Base-by-base conservation (phyloP, 2,113 vertebrate genomes). In the Semnopithecus entellus region DNA sequence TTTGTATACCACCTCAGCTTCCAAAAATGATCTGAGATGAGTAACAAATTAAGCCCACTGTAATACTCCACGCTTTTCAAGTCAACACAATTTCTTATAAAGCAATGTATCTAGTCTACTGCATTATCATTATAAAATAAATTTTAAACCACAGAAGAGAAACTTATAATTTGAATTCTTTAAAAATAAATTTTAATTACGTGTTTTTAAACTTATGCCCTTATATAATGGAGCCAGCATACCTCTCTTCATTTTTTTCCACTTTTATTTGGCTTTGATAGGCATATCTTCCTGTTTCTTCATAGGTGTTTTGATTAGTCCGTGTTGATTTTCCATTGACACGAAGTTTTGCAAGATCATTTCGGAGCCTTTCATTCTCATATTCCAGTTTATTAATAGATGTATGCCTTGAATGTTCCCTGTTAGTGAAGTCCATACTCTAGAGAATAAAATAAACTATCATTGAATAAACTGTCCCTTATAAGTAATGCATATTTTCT, bases 231-330 rank as follows among this genome's bases (percentile, higher is more conserved):
- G 83, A 95, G 84, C 30, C 38, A 81, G 93, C 96, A 48, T 98
- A 98, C 99, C 98, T 98, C 10, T 98, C 96, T 96, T 98, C 98
- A 83, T 95, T 96, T 96, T 94, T 95, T 92, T 97, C 97, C 81
- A 55, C 89, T 97, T 97, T 95, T 88, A 92, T 81, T 70, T 94
- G 76, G 55, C 45, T 76, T 92, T 97, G 97, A 86, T 83, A 96
- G 91, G 84, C 32, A 3, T 76, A 81, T 16, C 89, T 93, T 82
- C 79, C 92, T 64, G 16, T 85, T 97, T 98, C 97, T 68, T 95
- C 90, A 3, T 45, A 92, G n/a, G 50, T 45, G 48, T 96, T 97
- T 75, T 90, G 79, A 61, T 13, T 13, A 79, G 61, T 8, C 97
- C 97, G 90, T 7, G 92, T 59, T 0, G 88, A 68, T 92, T 98